A percentile compares a stretch with the other conserved stretches of the same genome.
Conservation (phyloP, 2,888 invertebrate genomes). For the Caenorhabditis becei region DNA sequence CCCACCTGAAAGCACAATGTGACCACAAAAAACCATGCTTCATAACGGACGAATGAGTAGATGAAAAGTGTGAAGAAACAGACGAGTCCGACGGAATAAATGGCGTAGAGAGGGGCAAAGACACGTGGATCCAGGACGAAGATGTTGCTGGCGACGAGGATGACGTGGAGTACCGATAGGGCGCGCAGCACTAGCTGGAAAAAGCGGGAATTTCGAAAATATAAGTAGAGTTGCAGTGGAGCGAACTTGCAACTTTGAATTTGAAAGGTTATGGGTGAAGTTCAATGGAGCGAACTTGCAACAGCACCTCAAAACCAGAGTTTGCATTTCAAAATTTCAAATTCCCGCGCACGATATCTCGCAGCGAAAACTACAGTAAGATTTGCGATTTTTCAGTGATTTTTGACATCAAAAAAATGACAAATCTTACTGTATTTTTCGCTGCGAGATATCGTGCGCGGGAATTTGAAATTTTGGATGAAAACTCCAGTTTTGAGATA, state of each 20-base stretch:
- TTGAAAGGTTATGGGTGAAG: too few relatives aligned
- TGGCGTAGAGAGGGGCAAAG: constrained; percentile 43
- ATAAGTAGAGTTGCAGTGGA: neutral
- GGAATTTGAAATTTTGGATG: too few relatives aligned
- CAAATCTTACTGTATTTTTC: too few relatives aligned
- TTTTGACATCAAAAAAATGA: too few relatives aligned
- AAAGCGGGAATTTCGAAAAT: neutral
- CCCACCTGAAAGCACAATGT: constrained; percentile 44
- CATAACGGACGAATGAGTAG: constrained; percentile 52
- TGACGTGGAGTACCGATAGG: constrained; percentile 43
- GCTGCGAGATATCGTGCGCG: too few relatives aligned
- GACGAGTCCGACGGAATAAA: constrained; percentile 52
- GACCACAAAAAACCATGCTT: constrained; percentile 59
- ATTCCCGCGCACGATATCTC: too few relatives aligned
- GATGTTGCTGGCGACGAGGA: constrained; percentile 46
- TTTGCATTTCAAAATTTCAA: neutral
- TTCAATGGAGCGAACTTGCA: too few relatives aligned
- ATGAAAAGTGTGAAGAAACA: constrained; percentile 52
- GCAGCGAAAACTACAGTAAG: too few relatives aligned
- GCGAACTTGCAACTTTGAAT: too few relatives aligned
- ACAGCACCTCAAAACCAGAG: too few relatives aligned
- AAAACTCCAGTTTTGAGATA: too few relatives aligned
- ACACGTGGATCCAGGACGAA: constrained; percentile 47
- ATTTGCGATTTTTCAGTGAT: too few relatives aligned
- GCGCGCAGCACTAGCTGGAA: constrained; percentile 41